phyloP scores from a whole-genome alignment of 2,113 vertebrate species.

The Carlito syrichta region DNA sequence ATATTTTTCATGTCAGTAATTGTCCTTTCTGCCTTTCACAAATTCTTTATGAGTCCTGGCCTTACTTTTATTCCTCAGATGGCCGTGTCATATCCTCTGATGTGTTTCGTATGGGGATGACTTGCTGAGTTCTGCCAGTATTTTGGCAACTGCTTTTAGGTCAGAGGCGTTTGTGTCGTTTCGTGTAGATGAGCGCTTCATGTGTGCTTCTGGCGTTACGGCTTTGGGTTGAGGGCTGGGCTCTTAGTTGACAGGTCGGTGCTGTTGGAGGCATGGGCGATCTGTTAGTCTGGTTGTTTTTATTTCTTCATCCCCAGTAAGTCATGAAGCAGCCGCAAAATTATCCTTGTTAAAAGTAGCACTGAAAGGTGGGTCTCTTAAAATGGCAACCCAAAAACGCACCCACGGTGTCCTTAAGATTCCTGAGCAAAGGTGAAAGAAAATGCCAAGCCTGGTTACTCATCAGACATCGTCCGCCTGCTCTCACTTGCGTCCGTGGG shows the following conservation, averaged over 20 bases:
- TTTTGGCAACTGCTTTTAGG: background rate
- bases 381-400: background rate
- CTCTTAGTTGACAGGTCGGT: background rate
- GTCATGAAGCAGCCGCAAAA: background rate
- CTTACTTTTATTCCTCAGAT: background rate
- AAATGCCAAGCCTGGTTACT: background rate
- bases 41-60: background rate
- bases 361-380: background rate
- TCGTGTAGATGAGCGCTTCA: background rate
- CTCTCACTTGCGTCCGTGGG: background rate
- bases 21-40: background rate
- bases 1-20: background rate
- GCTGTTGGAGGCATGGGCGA: background rate
- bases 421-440: background rate
- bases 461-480: background rate
- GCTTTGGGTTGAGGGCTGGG: background rate
- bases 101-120: background rate
- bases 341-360: slow-evolving; percentile 15
- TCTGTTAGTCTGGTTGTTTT: background rate
- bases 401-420: background rate
- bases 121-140: background rate
- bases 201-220: background rate
- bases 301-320: background rate
- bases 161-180: background rate
- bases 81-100: background rate